Percentiles rank a stretch among this genome's conserved stretches.
phyloP scores from a whole-genome alignment of 2,113 vertebrate genomes.

The Vulpes vulpes region DNA sequence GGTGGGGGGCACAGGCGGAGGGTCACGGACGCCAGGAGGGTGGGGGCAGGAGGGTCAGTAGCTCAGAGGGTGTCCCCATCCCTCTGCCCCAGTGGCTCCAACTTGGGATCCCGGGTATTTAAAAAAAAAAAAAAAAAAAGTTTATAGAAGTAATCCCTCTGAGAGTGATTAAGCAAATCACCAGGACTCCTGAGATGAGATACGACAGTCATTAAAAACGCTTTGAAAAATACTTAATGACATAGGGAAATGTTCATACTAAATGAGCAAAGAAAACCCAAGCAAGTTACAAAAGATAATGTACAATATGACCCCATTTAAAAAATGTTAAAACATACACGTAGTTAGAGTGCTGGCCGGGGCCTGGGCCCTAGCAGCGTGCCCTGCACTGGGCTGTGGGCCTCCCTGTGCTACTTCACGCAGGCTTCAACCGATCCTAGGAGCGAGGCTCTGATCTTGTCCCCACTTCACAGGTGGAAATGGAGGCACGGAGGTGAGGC shows the following conservation, averaged over 20 bases:
- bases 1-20: not conserved
- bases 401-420: not conserved
- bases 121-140: slow-evolving; percentile 8
- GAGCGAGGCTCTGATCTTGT: not conserved
- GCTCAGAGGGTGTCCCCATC: not conserved
- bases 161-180: slow-evolving; percentile 62
- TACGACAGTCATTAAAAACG: slow-evolving; percentile 61
- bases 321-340: not conserved
- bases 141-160: slow-evolving; percentile 61
- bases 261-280: not conserved
- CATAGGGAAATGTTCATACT: not conserved
- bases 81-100: not conserved
- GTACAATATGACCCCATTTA: not conserved
- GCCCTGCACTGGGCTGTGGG: not conserved
- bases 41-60: not conserved
- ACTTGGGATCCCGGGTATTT: slow-evolving; percentile 24
- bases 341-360: not conserved
- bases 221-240: slow-evolving; percentile 48
- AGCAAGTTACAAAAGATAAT: not conserved
- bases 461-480: not conserved
- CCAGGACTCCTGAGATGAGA: slow-evolving; percentile 57
- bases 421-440: not conserved
- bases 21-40: not conserved
- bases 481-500: not conserved
- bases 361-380: not conserved